Percentiles rank a stretch among this genome's conserved stretches.
These are phyloP conservation scores for Euproctis similis DNA, from an alignment of 2,888 invertebrate species.

Conservation along the genomic window DNA sequence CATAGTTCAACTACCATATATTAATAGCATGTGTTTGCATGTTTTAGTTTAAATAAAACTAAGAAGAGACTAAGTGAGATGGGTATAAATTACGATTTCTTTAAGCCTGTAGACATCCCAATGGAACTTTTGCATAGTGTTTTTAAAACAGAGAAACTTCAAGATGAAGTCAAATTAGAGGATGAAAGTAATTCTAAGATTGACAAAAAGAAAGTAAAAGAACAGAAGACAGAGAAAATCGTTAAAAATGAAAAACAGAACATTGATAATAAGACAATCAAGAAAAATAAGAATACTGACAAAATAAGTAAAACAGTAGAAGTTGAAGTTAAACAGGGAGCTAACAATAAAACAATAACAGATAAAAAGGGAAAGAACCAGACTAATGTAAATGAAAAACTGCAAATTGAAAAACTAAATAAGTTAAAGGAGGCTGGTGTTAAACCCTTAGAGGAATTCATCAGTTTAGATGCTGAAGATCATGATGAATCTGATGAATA, in stretches of 20 bases:
- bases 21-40: too few relatives aligned
- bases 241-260: neutral
- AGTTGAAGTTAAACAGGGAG: neutral
- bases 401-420: slow-evolving; percentile 36
- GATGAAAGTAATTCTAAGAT: slow-evolving; percentile 10
- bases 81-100: slow-evolving; percentile 71
- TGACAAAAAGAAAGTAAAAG: slow-evolving; percentile 12
- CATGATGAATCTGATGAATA: slow-evolving; percentile 45
- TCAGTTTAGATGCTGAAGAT: slow-evolving; percentile 36
- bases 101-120: slow-evolving; percentile 68
- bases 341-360: slow-evolving; percentile 8
- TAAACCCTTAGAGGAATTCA: slow-evolving; percentile 42
- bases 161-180: slow-evolving; percentile 15
- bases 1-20: too few relatives aligned
- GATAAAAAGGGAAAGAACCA: slow-evolving; percentile 13
- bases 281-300: slow-evolving; percentile 10
- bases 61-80: slow-evolving; percentile 59
- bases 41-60: slow-evolving; percentile 57
- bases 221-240: neutral
- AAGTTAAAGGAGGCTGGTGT: slow-evolving; percentile 41
- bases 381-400: slow-evolving; percentile 23
- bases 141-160: slow-evolving; percentile 19
- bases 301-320: slow-evolving; percentile 10
- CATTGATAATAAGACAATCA: too few relatives aligned
- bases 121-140: slow-evolving; percentile 30